phyloP scores from a whole-genome alignment of 23 tunicate genomes.

The Halocynthia roretzi region DNA sequence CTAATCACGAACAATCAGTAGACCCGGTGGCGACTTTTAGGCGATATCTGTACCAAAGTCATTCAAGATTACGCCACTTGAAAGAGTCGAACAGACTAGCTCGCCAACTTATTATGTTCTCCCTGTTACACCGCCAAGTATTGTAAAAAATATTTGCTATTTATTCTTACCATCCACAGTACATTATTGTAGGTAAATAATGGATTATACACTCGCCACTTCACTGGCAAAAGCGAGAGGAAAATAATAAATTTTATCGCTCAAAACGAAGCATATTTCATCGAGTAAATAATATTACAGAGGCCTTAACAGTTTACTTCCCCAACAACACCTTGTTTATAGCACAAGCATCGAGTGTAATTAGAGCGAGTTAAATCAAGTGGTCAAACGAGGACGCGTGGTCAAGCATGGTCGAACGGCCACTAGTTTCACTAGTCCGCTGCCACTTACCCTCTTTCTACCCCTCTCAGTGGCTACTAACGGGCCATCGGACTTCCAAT shows the following conservation, averaged over 20 bases:
- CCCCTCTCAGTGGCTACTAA: not conserved
- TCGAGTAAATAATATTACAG: not conserved
- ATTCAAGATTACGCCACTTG: no score
- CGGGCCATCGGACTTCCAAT: conserved; percentile 16
- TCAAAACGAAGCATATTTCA: not conserved
- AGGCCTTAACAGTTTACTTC: not conserved
- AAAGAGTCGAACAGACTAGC: no score
- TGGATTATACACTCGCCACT: not conserved
- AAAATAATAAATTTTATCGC: not conserved
- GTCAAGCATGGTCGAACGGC: conserved; percentile 10
- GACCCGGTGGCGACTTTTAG: no score
- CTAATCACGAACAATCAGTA: no score
- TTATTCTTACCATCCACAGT: no score
- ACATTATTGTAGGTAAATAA: not conserved
- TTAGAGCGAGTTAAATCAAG: conserved; percentile 2
- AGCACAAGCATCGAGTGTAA: not conserved
- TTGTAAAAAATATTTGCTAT: no score
- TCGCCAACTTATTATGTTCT: no score
- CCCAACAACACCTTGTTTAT: not conserved
- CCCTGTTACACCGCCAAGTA: no score
- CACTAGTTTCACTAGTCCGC: conserved; percentile 9
- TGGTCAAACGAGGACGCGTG: conserved; percentile 11
- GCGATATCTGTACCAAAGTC: no score
- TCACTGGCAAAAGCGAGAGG: not conserved
- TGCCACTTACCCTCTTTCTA: conserved; percentile 10